Percentiles rank a stretch among this genome's conserved stretches.
Evolutionary conservation across 1,140 invertebrate genomes (phyloP).

Genomic region (Eupristina koningsbergeri): DNA sequence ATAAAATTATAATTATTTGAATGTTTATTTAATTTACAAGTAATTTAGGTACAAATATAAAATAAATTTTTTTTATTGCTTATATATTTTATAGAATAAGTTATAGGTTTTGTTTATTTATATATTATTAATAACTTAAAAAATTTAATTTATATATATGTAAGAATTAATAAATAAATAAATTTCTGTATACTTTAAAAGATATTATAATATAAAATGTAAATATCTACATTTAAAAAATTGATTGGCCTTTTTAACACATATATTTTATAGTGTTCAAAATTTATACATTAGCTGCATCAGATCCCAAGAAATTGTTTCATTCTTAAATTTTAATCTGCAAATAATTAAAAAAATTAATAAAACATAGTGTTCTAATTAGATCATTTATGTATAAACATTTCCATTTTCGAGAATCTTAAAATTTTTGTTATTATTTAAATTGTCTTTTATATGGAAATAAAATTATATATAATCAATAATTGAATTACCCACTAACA

Average conservation of each 20-base stretch:
- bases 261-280: slow-evolving; percentile 10
- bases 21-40: background rate
- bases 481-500: slow-evolving; percentile 15
- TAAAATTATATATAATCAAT: background rate
- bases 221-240: slow-evolving; percentile 6
- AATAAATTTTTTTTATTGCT: too few relatives aligned
- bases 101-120: too few relatives aligned
- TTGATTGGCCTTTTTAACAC: slow-evolving; percentile 13
- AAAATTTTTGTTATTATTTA: too few relatives aligned
- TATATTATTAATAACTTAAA: background rate
- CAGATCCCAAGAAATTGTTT: slow-evolving; percentile 22
- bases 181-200: background rate
- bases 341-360: slow-evolving; percentile 2
- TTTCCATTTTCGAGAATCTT: too few relatives aligned
- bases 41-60: too few relatives aligned
- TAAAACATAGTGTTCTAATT: background rate
- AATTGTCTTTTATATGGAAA: background rate
- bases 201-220: background rate
- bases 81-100: background rate
- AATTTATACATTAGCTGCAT: slow-evolving; percentile 25
- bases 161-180: slow-evolving; percentile 7
- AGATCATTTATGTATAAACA: too few relatives aligned
- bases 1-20: background rate
- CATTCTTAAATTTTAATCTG: slow-evolving; percentile 17
- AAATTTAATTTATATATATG: background rate